phyloP scores from a whole-genome alignment of 2,797 vertebrate genomes.

The Neomorphus geoffroyi region DNA sequence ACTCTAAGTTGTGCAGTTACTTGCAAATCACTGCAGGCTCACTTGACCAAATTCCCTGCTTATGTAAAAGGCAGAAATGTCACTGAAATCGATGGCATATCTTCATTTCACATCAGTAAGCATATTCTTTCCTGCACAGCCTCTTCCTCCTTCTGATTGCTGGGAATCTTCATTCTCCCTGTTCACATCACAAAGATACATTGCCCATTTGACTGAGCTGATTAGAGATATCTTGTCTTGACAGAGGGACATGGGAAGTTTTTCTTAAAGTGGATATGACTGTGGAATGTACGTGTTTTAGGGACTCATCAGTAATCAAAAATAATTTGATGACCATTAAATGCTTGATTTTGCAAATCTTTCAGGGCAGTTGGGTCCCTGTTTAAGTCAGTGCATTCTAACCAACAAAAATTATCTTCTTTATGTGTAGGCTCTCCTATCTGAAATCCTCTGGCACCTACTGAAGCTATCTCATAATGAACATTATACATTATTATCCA shows the following conservation, averaged over 20 bases:
- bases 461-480: background rate
- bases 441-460: background rate
- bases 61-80: background rate
- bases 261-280: background rate
- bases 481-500: background rate
- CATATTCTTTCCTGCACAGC: background rate
- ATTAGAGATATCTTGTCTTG: background rate
- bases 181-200: background rate
- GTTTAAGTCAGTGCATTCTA: background rate
- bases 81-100: background rate
- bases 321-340: background rate
- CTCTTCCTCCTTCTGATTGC: background rate
- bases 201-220: background rate
- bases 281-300: background rate
- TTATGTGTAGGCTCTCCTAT: background rate
- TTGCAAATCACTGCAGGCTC: background rate
- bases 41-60: background rate
- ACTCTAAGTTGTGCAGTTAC: background rate
- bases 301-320: background rate
- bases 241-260: background rate
- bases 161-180: background rate
- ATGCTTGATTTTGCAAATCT: background rate
- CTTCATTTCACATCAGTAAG: background rate
- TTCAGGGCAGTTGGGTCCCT: background rate
- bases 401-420: background rate